phyloP scores from a whole-genome alignment of 1,140 invertebrate species.

The Zeugodacus cucurbitae region DNA sequence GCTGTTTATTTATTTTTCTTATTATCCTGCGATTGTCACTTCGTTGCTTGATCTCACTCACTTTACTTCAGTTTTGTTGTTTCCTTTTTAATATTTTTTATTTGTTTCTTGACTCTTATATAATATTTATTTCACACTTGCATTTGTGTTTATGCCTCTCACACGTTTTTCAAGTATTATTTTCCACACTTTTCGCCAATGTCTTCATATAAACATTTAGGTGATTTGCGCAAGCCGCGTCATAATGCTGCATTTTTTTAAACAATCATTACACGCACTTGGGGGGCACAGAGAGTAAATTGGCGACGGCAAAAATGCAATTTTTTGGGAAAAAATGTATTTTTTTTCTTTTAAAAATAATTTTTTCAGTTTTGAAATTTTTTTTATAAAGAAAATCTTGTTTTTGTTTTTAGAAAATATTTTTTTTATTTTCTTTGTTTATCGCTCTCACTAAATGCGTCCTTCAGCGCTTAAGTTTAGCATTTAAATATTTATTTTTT shows the following conservation, averaged over 20 bases:
- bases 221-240: background rate
- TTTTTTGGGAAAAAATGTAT: background rate
- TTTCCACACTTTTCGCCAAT: slow-evolving; percentile 14
- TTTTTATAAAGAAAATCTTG: too few species aligned
- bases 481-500: background rate
- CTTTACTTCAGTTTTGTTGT: background rate
- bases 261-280: slow-evolving; percentile 20
- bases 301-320: background rate
- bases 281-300: background rate
- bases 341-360: background rate
- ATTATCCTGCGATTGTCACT: slow-evolving; percentile 8
- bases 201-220: slow-evolving; percentile 5
- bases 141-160: slow-evolving; percentile 17
- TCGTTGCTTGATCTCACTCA: slow-evolving; percentile 17
- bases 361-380: too few species aligned
- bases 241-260: slow-evolving; percentile 38
- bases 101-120: background rate
- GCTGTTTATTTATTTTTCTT: background rate
- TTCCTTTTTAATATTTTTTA: background rate
- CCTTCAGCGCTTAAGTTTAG: background rate
- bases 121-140: slow-evolving; percentile 29
- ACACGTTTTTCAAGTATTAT: background rate
- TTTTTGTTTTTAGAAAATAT: too few species aligned
- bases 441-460: background rate
- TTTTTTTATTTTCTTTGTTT: background rate